phyloP scores from a whole-genome alignment of 2,888 invertebrate species.

The Latheticus oryzae region DNA sequence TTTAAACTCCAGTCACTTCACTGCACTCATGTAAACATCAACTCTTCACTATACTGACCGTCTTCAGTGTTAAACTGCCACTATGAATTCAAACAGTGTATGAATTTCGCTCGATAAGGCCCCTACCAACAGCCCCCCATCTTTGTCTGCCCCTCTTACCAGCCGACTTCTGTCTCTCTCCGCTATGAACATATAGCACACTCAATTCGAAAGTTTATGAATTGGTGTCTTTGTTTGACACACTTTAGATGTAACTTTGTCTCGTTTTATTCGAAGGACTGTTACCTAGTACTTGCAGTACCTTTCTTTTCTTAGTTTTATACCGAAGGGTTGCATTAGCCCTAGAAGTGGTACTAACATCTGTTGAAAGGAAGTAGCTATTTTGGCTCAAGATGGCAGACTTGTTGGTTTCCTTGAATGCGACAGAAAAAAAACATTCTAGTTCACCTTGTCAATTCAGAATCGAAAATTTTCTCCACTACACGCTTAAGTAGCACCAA shows the following conservation, averaged over 20 bases:
- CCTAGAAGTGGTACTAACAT: too few species aligned
- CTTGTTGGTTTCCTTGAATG: too few species aligned
- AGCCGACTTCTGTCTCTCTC: slow-evolving; percentile 29
- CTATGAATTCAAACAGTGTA: slow-evolving; percentile 50
- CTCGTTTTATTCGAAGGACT: slow-evolving; percentile 49
- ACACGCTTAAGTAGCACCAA: too few species aligned
- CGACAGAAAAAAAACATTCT: too few species aligned
- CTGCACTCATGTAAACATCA: slow-evolving; percentile 32
- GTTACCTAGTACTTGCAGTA: too few species aligned
- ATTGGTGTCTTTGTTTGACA: slow-evolving; percentile 40
- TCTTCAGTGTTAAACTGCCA: slow-evolving; percentile 50
- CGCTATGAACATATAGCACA: slow-evolving; percentile 43
- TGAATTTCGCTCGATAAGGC: slow-evolving; percentile 54
- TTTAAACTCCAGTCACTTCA: slow-evolving; percentile 45
- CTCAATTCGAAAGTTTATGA: slow-evolving; percentile 44
- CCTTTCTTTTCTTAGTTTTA: slow-evolving; percentile 53
- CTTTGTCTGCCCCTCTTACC: too few species aligned
- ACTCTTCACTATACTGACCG: slow-evolving; percentile 31
- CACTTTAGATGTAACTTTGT: slow-evolving; percentile 28
- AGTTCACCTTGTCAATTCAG: too few species aligned
- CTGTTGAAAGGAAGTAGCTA: slow-evolving; percentile 14
- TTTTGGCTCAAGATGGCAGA: too few species aligned
- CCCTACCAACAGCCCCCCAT: slow-evolving; percentile 46
- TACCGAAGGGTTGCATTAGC: not conserved
- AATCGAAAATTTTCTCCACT: too few species aligned